A percentile compares a stretch with the other conserved stretches of the same genome.
phyloP scores from a whole-genome alignment of 2,797 vertebrate genomes.

The Knipowitschia caucasica region DNA sequence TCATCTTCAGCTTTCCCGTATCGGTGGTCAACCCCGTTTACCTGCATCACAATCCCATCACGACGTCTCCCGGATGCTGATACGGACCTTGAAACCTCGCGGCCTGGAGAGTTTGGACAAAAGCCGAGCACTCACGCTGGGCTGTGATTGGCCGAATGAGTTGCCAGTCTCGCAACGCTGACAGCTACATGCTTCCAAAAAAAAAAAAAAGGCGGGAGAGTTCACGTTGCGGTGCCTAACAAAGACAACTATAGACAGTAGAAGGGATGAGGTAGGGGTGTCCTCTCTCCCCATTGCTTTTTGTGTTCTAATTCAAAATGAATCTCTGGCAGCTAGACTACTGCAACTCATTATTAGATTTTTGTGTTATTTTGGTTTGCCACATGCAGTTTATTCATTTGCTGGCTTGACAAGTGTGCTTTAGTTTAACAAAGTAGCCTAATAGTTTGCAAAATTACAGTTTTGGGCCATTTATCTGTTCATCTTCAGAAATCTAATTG shows the following conservation, averaged over 20 bases:
- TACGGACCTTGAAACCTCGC: constrained; percentile 11
- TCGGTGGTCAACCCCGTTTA: constrained; percentile 76
- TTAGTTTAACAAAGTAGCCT: neutral
- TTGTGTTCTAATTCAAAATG: neutral
- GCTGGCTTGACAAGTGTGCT: neutral
- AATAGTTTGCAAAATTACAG: neutral
- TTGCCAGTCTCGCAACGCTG: constrained; percentile 21
- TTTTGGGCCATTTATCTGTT: neutral
- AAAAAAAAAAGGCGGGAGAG: constrained; percentile 2
- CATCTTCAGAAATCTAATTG: neutral
- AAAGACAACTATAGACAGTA: constrained; percentile 25
- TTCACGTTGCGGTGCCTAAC: constrained; percentile 55
- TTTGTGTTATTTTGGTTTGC: neutral
- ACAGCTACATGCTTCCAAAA: constrained; percentile 47
- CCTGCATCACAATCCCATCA: constrained; percentile 77
- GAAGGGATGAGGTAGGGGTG: neutral
- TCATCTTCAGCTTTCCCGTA: constrained; percentile 82
- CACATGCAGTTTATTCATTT: neutral
- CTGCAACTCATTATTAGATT: neutral
- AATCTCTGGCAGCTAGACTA: constrained; percentile 1
- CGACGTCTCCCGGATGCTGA: constrained; percentile 82
- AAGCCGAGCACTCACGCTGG: constrained; percentile 33
- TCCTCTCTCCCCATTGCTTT: neutral
- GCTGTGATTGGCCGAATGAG: constrained; percentile 31
- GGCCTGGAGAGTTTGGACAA: constrained; percentile 3